Conservation (phyloP, 2,888 invertebrate species). For the Tetheella fluctuosa region DNA sequence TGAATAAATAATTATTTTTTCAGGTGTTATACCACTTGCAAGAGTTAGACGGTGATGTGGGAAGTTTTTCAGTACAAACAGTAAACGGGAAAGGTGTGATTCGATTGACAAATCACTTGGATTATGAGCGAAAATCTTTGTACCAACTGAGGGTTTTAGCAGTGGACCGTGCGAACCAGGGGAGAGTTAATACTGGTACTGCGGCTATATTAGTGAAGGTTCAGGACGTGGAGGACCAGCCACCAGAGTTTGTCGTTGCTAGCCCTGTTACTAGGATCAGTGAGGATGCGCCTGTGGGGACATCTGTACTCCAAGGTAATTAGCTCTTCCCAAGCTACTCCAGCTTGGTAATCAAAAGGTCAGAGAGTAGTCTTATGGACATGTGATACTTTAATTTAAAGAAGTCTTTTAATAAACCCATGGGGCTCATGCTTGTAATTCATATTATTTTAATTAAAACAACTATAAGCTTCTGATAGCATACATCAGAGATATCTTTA, state of each 20-base stretch:
- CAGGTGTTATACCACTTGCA: conserved; percentile 93
- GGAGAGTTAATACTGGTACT: conserved; percentile 93
- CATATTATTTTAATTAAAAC: no score
- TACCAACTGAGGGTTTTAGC: conserved; percentile 94
- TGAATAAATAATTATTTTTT: conserved; percentile 23
- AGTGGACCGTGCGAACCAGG: conserved; percentile 92
- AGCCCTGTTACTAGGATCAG: conserved; percentile 94
- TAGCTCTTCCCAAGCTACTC: no score
- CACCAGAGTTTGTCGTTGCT: conserved; percentile 94
- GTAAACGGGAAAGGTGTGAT: conserved; percentile 93
- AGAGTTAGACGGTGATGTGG: conserved; percentile 91
- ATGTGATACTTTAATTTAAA: no score
- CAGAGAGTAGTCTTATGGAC: background rate
- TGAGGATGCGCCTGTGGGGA: conserved; percentile 92
- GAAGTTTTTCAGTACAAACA: conserved; percentile 91
- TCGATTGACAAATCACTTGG: conserved; percentile 89
- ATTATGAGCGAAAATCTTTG: conserved; percentile 94
- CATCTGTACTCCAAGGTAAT: conserved; percentile 91
- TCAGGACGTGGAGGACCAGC: conserved; percentile 95
- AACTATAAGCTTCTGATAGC: no score
- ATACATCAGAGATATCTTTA: no score
- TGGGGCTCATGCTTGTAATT: no score
- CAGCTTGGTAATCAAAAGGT: no score
- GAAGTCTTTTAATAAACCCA: no score
- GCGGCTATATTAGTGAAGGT: conserved; percentile 93